Evolutionary conservation across 2,113 vertebrate species (phyloP), one percentile per base, ranked within the genome.

Genomic region (Orientallactaga bullata): DNA sequence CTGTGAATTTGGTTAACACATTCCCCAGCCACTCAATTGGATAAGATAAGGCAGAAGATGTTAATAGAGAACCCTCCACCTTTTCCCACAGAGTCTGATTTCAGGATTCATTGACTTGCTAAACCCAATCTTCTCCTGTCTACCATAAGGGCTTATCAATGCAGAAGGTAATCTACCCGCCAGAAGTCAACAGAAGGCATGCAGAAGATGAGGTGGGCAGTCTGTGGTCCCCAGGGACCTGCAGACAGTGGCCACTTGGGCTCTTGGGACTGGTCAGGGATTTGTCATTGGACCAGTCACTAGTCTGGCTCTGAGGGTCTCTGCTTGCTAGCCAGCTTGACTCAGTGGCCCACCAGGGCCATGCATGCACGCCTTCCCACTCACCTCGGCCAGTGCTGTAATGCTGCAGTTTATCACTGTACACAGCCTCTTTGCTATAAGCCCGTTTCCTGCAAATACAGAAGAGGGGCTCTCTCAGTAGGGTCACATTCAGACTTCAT

Each of bases 311-410:
- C 2, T 3, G 13, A 58, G 81, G 61, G 61, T 47, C 17, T 5
- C 20, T 37, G 23, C 30, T 23, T 16, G 13, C 16, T 37, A 2
- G 16, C 1, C 51, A 51, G 5, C 9, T 66, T 17, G 16, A 37
- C 32, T 88, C 66, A 32, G 66, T 7, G 37, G 28, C 20, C 63
- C 23, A 23, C 26, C 4, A 0, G 28, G 68, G 51, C 20, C 12
- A 35, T 2, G 17, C 55, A 20, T 10, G 4, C 5, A 7, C n/a
- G 1, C 68, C 37, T 73, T 37, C 42, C 60, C 13, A 95, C 99
- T 99, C 97, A 99, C 99, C 99, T 98, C 99, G 97, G 88, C 99
- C 99, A 0, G 99, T 99, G 98, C 99, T 99, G 98, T 99, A 99
- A 97, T 99, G 99, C 96, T 99, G 99, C 28, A 99, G 94, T 88